A percentile compares a stretch with the other conserved stretches of the same genome.
Conservation (phyloP, 2,113 vertebrate genomes). For the Theropithecus gelada region DNA sequence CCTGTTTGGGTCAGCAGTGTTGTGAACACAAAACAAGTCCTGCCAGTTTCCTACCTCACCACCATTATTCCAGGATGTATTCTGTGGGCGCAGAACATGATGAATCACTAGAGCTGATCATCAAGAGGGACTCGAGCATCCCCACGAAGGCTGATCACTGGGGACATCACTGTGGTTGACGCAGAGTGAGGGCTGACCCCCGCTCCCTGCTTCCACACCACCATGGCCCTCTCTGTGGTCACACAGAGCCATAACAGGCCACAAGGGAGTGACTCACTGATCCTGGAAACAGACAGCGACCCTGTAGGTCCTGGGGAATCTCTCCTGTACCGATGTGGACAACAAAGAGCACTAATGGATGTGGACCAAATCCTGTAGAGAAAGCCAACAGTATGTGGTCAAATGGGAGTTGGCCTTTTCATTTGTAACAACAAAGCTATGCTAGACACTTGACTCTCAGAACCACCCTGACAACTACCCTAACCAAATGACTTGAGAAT, state of each 20-base stretch:
- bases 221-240: background rate
- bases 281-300: background rate
- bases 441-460: background rate
- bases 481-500: background rate
- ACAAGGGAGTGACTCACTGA: background rate
- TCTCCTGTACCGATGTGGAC: background rate
- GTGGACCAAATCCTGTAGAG: background rate
- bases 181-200: background rate
- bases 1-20: too few species aligned
- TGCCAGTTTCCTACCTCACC: background rate
- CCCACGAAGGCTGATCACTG: background rate
- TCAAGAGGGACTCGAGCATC: background rate
- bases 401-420: background rate
- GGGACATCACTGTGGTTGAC: background rate
- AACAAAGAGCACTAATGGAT: background rate
- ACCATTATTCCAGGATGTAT: background rate
- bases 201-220: background rate
- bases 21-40: too few species aligned
- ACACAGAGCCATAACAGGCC: background rate
- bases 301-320: background rate
- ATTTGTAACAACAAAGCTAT: background rate
- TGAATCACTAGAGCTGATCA: background rate
- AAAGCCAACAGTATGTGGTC: background rate
- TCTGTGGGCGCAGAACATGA: background rate
- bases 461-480: background rate